Conservation (phyloP, 2,797 vertebrate genomes). For the Xenopus petersii region DNA sequence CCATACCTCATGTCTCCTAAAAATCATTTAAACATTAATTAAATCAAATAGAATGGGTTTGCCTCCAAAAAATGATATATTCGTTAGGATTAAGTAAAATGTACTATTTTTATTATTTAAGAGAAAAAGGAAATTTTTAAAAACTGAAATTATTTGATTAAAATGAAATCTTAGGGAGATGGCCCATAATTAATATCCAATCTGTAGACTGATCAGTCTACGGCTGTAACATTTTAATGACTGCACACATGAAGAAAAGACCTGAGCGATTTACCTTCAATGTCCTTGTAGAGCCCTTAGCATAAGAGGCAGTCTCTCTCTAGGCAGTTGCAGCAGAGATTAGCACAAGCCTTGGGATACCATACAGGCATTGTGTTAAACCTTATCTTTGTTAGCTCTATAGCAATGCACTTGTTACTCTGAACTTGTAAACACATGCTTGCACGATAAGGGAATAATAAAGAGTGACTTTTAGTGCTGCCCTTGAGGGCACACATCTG, state of each 20-base stretch:
- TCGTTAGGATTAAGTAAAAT: too few species aligned
- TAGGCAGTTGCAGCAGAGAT: constrained; percentile 40
- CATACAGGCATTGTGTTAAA: constrained; percentile 33
- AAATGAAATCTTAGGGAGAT: too few species aligned
- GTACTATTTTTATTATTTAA: too few species aligned
- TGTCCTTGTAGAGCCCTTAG: constrained; percentile 36
- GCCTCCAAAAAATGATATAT: too few species aligned
- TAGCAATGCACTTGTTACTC: constrained; percentile 51
- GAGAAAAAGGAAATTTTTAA: too few species aligned
- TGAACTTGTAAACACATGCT: constrained; percentile 39
- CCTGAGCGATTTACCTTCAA: constrained; percentile 29
- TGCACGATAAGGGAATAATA: constrained; percentile 61
- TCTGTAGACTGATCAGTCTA: too few species aligned
- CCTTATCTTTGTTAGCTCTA: constrained; percentile 50
- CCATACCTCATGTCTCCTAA: too few species aligned
- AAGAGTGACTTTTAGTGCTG: constrained; percentile 56
- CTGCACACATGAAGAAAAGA: neutral
- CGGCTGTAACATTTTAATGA: too few species aligned
- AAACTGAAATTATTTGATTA: too few species aligned
- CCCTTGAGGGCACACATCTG: constrained; percentile 54
- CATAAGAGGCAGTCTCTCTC: constrained; percentile 8
- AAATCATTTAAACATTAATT: too few species aligned
- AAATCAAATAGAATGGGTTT: too few species aligned
- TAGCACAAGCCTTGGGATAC: constrained; percentile 9
- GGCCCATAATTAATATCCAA: too few species aligned